Base-by-base conservation (phyloP, 2,797 vertebrate species). In the Parotocinclus haroldoi region DNA sequence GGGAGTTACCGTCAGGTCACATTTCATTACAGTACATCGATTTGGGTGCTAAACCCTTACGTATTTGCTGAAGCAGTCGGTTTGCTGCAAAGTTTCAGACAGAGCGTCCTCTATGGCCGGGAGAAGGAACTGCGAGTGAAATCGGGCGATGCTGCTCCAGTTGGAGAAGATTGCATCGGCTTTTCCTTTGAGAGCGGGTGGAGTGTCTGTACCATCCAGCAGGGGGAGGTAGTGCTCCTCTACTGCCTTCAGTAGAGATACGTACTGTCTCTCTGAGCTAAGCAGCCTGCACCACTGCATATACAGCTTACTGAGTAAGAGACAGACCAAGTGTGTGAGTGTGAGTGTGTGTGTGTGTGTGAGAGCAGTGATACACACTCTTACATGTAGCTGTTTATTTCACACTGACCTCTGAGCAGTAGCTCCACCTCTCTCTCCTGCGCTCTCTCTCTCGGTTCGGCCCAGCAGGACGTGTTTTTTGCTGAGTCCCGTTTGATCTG, bases 51-150 rank as follows among this genome's bases (percentile, higher is more conserved):
- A 52, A 36, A 58, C 37, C 11, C 10, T 10, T 80, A 95, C 94
- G 0, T 91, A 92, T 86, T 92, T 93, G 69, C 91, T 91, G 86
- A 96, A 96, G 83, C 93, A 93, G 83, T 92, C 90, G 27, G 93
- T 92, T 0, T 93, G 91, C 58, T 92, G 81, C 58, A 95, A 79
- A 0, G 94, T 94, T 62, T 94, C 92, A 56, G 88, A 78, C 0
- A 91, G 79, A 10, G 93, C 93, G 40, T 90, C 91, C 84, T 94
- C 92, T 78, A 96, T 92, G 73, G 93, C 89, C 0, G 87, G 90
- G 10, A 95, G 89, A 1, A 96, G 91, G 69, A 84, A 84, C 64
- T 89, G 89, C 0, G 88, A 81, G 76, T 96, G 93, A 77, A 95
- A 95, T 70, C 76, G 75, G 50, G 85, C 80, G 38, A 96, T 89